These are phyloP conservation scores for Notospermus geniculatus DNA, from an alignment of 1,140 invertebrate species.

Conservation along the genomic window DNA sequence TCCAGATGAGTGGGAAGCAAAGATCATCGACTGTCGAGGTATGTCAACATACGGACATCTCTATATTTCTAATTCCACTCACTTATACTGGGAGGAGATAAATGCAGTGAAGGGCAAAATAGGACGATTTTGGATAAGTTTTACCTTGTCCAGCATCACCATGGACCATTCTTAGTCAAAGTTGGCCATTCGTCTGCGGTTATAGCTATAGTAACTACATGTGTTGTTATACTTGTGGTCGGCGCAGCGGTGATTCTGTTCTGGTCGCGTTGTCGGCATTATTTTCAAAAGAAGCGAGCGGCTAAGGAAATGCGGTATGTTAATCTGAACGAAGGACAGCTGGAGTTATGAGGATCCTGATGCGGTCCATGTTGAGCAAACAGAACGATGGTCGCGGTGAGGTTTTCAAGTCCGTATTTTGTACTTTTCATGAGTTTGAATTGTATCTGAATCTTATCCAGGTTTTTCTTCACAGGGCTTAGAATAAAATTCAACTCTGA, in stretches of 20 bases:
- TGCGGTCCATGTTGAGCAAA: no score
- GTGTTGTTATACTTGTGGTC: not conserved
- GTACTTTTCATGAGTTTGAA: no score
- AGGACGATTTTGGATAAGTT: not conserved
- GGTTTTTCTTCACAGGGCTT: no score
- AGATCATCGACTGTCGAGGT: not conserved
- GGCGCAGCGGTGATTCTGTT: not conserved
- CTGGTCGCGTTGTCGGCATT: not conserved
- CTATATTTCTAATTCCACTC: not conserved
- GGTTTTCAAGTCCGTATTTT: no score
- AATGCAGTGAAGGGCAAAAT: not conserved
- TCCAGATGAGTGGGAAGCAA: not conserved
- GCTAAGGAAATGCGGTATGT: not conserved
- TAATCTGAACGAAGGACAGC: not conserved
- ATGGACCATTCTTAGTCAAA: not conserved
- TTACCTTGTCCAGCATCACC: not conserved
- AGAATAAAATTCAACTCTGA: no score
- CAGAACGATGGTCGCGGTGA: no score
- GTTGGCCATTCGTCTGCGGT: not conserved
- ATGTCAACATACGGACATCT: conserved; percentile 6
- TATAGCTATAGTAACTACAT: not conserved
- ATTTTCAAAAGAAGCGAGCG: not conserved
- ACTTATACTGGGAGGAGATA: conserved; percentile 9
- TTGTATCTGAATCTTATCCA: no score
- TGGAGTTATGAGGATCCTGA: no score